A percentile compares a stretch with the other conserved stretches of the same genome.
phyloP scores from a whole-genome alignment of 2,888 invertebrate species.

The Nebria brevicollis region DNA sequence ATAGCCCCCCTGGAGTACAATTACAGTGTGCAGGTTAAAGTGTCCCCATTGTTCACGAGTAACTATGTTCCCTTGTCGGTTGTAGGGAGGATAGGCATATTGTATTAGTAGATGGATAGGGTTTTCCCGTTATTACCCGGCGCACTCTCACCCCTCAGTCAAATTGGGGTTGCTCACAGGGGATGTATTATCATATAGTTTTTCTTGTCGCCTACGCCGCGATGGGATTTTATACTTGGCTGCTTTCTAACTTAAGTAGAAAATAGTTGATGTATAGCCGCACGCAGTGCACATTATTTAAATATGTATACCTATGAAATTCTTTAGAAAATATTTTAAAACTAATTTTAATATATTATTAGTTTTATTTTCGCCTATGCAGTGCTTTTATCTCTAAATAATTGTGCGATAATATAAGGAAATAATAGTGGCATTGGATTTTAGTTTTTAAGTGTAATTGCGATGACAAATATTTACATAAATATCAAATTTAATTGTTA shows the following conservation, averaged over 20 bases:
- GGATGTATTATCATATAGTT: slow-evolving; percentile 14
- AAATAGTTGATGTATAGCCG: not conserved
- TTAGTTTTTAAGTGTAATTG: too few relatives aligned
- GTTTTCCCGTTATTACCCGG: slow-evolving; percentile 19
- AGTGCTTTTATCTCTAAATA: too few relatives aligned
- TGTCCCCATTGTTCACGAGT: slow-evolving; percentile 8
- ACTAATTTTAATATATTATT: too few relatives aligned
- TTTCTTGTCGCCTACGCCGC: slow-evolving; percentile 12
- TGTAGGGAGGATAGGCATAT: slow-evolving; percentile 6
- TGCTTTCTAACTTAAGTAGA: slow-evolving; percentile 1
- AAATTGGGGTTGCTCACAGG: not conserved
- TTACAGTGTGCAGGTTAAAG: slow-evolving; percentile 5
- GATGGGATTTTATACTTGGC: not conserved
- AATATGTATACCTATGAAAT: not conserved
- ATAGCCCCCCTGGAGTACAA: not conserved
- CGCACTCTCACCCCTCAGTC: slow-evolving; percentile 10
- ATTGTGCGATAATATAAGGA: too few relatives aligned
- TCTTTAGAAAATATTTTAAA: not conserved
- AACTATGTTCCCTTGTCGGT: slow-evolving; percentile 6
- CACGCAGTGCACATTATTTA: not conserved
- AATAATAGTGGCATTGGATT: too few relatives aligned
- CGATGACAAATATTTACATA: too few relatives aligned
- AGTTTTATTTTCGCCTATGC: too few relatives aligned
- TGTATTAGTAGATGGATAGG: slow-evolving; percentile 15
- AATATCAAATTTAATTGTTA: too few relatives aligned